phyloP scores from a whole-genome alignment of 2,888 invertebrate genomes.

The Pheosia gnoma region DNA sequence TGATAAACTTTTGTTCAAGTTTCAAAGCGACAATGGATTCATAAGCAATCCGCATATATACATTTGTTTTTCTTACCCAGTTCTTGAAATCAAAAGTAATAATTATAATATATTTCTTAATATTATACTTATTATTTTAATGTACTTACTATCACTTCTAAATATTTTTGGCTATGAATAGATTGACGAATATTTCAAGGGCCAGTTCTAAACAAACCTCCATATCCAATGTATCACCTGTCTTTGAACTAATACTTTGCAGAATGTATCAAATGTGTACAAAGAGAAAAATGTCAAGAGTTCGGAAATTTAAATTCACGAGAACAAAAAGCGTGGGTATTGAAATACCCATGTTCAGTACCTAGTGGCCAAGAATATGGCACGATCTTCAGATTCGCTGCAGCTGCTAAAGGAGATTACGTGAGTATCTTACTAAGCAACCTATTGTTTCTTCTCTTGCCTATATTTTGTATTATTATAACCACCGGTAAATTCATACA shows the following conservation, averaged over 20 bases:
- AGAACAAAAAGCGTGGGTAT: slow-evolving; percentile 57
- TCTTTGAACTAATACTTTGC: slow-evolving; percentile 19
- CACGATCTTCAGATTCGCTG: slow-evolving; percentile 43
- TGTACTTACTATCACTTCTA: too few species aligned
- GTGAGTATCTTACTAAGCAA: slow-evolving; percentile 44
- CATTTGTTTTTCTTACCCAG: neutral
- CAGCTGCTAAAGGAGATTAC: slow-evolving; percentile 52
- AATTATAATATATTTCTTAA: too few species aligned
- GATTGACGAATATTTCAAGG: too few species aligned
- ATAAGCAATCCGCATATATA: slow-evolving; percentile 7
- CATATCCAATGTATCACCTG: neutral
- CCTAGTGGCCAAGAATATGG: slow-evolving; percentile 25
- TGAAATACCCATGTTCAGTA: slow-evolving; percentile 50
- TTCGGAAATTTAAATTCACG: slow-evolving; percentile 48
- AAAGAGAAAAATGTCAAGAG: slow-evolving; percentile 49
- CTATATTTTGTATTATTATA: too few species aligned
- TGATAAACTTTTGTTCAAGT: slow-evolving; percentile 11
- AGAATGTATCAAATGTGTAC: slow-evolving; percentile 65
- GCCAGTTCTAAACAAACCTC: neutral
- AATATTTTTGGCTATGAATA: too few species aligned
- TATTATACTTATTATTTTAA: too few species aligned
- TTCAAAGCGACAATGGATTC: slow-evolving; percentile 5
- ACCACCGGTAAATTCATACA: too few species aligned
- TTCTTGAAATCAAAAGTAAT: too few species aligned
- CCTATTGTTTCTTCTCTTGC: neutral